Evolutionary conservation across 2,797 vertebrate genomes (phyloP), one percentile per base, ranked within the genome.

Genomic region (Falco novaeseelandiae): DNA sequence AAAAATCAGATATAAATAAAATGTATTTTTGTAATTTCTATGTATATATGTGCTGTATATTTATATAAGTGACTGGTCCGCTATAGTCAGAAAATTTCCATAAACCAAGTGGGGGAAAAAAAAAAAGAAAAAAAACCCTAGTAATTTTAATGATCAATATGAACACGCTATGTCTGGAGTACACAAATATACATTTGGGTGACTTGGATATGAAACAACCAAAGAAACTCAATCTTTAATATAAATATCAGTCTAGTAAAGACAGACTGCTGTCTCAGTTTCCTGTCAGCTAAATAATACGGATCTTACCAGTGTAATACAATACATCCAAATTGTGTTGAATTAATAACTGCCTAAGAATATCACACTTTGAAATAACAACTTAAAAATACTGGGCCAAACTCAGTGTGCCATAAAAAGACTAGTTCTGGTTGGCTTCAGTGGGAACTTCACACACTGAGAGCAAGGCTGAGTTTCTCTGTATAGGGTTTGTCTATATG

Each of bases 11-110:
- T 97, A 98, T 98, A 98, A 98, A 98, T 98, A 98, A 98, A 98
- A 98, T 97, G 98, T 98, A 98, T 98, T 98, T 98, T 98, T 98
- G 96, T 98, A 98, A 98, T 97, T 96, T 96, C 87, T 96, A 38
- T 97, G 96, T 98, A 97, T 90, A 97, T 98, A 98, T 95, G 97
- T 98, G 97, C 96, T 98, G 97, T 98, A 98, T 98, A 98, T 98
- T 98, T 97, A 94, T 98, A 98, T 78, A 87, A 90, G 97, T 93
- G 96, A 96, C 94, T 96, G 93, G 82, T 93, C 94, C 95, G 84
- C 90, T 95, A 57, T 90, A 94, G 90, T 93, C 80, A 95, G 49
- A 97, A 97, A 93, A 95, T 77, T 94, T 97, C 83, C 88, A 82
- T 85, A 87, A 97, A 88, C 32, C 38, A 92, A 94, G 63, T 87